Percentiles rank a stretch among this genome's conserved stretches.
Evolutionary conservation across 2,113 vertebrate genomes (phyloP).

Genomic region (Mystacornis crossleyi): DNA sequence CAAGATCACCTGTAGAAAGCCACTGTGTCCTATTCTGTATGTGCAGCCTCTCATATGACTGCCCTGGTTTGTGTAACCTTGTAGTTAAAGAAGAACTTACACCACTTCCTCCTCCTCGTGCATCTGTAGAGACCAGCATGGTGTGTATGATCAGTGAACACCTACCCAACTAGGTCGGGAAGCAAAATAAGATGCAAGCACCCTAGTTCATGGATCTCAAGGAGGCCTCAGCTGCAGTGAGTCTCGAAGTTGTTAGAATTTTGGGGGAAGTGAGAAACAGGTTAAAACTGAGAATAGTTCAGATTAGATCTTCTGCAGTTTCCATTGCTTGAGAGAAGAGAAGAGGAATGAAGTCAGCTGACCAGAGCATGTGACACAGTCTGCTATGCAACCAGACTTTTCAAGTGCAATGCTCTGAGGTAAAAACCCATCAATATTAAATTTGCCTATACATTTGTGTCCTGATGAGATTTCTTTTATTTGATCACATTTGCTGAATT

Average conservation of each 20-base stretch:
- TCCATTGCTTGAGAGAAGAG: background rate
- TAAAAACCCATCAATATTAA: background rate
- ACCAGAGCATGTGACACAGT: background rate
- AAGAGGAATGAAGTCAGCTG: background rate
- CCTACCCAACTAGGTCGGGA: background rate
- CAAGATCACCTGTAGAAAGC: background rate
- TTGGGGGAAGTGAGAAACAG: background rate
- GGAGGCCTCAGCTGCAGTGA: background rate
- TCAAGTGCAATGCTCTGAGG: background rate
- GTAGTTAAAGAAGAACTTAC: background rate
- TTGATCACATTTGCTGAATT: background rate
- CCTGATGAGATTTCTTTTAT: background rate
- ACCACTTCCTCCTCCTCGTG: background rate
- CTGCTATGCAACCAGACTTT: background rate
- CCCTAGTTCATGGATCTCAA: background rate
- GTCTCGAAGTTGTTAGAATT: background rate
- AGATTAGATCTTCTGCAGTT: background rate
- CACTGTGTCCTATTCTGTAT: background rate
- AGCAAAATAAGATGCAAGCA: background rate
- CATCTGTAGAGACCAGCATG: background rate
- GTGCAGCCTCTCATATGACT: background rate
- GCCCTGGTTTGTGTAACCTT: background rate
- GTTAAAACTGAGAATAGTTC: background rate
- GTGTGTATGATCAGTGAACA: background rate
- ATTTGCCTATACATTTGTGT: background rate